These are phyloP conservation scores for Sylvilagus floridanus DNA, from an alignment of 2,797 vertebrate species.

Conservation along the genomic window DNA sequence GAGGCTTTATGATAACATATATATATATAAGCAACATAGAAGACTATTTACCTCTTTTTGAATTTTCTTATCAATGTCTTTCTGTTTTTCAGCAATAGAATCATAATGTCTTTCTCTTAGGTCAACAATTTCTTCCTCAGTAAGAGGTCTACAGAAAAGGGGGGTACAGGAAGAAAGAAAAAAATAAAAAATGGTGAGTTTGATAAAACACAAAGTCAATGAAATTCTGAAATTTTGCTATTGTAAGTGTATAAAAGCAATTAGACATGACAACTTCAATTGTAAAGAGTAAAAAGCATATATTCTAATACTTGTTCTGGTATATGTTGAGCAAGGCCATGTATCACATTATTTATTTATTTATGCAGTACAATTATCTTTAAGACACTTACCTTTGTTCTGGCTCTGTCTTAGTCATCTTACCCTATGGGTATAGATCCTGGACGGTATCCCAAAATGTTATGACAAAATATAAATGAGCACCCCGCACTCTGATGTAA, in stretches of 20 bases:
- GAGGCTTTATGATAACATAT: constrained; percentile 3
- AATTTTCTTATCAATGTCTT: constrained; percentile 92
- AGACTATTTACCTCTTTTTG: constrained; percentile 91
- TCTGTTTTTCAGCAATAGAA: constrained; percentile 94
- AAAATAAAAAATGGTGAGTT: neutral
- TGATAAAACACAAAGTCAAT: constrained; percentile 21
- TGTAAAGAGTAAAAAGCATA: neutral
- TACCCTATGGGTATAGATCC: no score
- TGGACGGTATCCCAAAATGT: neutral
- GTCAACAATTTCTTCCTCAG: constrained; percentile 95
- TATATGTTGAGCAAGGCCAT: neutral
- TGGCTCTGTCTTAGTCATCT: neutral
- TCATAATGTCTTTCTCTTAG: constrained; percentile 93
- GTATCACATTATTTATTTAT: neutral
- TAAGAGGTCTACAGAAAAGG: constrained; percentile 91
- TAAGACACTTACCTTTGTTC: neutral
- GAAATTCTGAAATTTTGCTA: constrained; percentile 51
- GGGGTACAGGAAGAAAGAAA: neutral
- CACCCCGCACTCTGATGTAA: neutral
- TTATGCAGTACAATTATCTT: neutral
- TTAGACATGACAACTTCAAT: neutral
- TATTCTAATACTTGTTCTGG: neutral
- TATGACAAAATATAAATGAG: neutral
- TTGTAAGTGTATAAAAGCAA: constrained; percentile 24
- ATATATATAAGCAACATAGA: neutral